Base-by-base conservation (phyloP, 2,888 invertebrate species). In the Ptychoptera albimana region DNA sequence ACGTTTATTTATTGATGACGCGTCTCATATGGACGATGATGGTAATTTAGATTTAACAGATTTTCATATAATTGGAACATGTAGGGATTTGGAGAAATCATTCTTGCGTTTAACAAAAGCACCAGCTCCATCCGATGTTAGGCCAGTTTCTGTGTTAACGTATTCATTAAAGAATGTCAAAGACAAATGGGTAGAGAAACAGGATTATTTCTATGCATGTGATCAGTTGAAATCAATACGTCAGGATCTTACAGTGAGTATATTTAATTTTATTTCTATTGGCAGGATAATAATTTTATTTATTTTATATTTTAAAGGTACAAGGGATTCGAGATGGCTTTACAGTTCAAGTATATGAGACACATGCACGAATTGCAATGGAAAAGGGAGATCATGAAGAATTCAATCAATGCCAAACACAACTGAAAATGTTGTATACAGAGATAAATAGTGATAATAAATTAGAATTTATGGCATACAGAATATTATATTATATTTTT, bases 371-470 rank as follows among this genome's bases (percentile, higher is more conserved):
- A 45, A 91, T 98, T 57, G 96, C 97, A 42, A 73, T 98, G 63
- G 97, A 98, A 65, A 94, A 88, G 68, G 91, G 92, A 43, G 98
- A 98, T 61, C 93, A 94, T 63, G 96, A 94, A 60, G 98, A 99
- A 64, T 98, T 97, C 62, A 99, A 99, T 72, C 97, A 98, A 66
- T 99, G 98, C 62, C 98, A 98, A 69, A 93, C 94, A 11, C 98
- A 99, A 68, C 72, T 99, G 44, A 89, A 89, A 71, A 85, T 89
- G 75, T 73, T 99, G 31, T 98, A 98, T 63, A 68, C 76, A 50
- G 88, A 89, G 64, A 67, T 84, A 48, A 81, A 79, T 31, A 72
- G 77, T 16, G 70, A 69, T 41, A 87, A 94, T 70, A 73, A 78
- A 49, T 74, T 83, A 50, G 98, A 99, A 68, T 99, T 99, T 67